Percentiles rank a stretch among this genome's conserved stretches.
These are phyloP conservation scores for Therioaphis trifolii DNA, from an alignment of 2,888 invertebrate genomes.

Conservation along the genomic window DNA sequence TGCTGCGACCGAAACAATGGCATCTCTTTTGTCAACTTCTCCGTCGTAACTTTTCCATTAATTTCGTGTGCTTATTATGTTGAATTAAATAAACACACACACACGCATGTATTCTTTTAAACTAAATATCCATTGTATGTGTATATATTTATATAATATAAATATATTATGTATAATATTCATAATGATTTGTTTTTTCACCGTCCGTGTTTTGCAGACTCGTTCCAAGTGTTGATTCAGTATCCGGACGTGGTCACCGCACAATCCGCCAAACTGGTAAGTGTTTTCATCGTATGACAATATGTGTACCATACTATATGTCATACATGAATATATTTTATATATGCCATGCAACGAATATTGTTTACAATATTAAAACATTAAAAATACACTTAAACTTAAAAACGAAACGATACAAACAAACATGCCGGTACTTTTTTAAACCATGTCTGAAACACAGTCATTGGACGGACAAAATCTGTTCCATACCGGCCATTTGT, in stretches of 20 bases:
- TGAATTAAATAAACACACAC: neutral
- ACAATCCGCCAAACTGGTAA: constrained; percentile 94
- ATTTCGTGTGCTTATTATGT: constrained; percentile 12
- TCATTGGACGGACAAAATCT: constrained; percentile 62
- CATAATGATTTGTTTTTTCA: constrained; percentile 1
- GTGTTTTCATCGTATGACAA: constrained; percentile 68
- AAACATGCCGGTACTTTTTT: constrained; percentile 17
- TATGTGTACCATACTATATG: too few relatives aligned
- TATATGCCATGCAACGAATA: too few relatives aligned
- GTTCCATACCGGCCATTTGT: constrained; percentile 61
- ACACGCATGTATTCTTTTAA: neutral
- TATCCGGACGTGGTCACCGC: constrained; percentile 97
- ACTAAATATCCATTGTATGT: too few relatives aligned
- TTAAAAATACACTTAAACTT: neutral
- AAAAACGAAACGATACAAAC: neutral
- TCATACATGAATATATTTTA: too few relatives aligned
- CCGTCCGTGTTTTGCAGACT: constrained; percentile 75
- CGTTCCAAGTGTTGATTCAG: constrained; percentile 98
- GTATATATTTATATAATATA: neutral
- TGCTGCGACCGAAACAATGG: constrained; percentile 26
- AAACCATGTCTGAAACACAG: constrained; percentile 60
- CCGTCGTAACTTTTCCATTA: constrained; percentile 37
- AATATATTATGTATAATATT: neutral
- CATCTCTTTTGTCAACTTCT: constrained; percentile 33
- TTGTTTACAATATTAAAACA: neutral